Base-by-base conservation (phyloP, 1,140 invertebrate species). In the Caenorhabditis tropicalis region DNA sequence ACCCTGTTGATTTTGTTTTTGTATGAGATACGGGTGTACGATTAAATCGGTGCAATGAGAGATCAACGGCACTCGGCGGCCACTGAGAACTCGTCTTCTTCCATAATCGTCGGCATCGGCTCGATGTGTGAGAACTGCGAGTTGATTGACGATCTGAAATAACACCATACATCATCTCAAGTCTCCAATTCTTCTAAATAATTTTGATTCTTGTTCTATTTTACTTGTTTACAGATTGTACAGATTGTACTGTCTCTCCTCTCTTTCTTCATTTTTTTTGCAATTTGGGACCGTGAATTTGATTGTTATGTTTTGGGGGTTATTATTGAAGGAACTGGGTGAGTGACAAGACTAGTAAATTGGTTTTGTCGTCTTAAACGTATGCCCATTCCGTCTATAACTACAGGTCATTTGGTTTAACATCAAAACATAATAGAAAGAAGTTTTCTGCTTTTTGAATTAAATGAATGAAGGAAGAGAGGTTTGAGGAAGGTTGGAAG, bases 41-140 rank as follows among this genome's bases (percentile, higher is more conserved):
- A 36, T 19, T 46, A 10, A 27, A 21, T 0, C 1, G n/a, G 6
- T 5, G 12, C 0, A 36, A 5, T 33, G 3, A 3, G 16, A 0
- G n/a, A 21, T 74, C 65, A 74, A 43, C 65, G 65, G 65, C 65
- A 74, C 29, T 74, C 65, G 36, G 65, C 65, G 16, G 65, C 65
- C 36, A 74, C n/a, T n/a, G 65, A 74, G 36, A 74, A 74, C 33
- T 82, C 82, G 58, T 82, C 82, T 74, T 82, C 82, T 46, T 82
- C 82, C 27, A 65, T 15, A 70, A 82, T 82, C 33, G 82, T 82
- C 36, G 82, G 82, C 82, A 82, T 82, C 21, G 82, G 82, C 82
- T 82, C 82, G 24, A 82, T 82, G 31, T 82, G 82, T 12, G 56
- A 70, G 46, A 82, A 56, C 16, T 82, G 82, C 29, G 82, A 82